Conservation (phyloP, 2,113 vertebrate species). For the Orthonyx spaldingii region DNA sequence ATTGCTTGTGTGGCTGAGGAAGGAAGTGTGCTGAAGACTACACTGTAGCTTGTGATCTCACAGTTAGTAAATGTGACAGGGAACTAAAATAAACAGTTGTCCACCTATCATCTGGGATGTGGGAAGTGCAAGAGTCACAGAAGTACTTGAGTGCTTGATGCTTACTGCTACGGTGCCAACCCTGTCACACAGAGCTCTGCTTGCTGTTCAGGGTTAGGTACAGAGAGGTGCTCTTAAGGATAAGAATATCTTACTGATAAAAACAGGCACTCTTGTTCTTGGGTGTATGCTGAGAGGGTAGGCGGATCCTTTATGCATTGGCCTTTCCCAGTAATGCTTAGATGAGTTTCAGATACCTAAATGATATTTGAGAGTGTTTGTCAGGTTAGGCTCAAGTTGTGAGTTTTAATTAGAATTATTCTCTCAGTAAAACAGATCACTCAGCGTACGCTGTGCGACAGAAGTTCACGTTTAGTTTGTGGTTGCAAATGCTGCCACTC, state of each 20-base stretch:
- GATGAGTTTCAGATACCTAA: background rate
- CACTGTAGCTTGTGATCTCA: background rate
- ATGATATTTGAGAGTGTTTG: background rate
- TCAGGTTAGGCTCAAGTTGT: background rate
- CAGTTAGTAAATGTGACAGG: background rate
- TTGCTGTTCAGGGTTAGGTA: background rate
- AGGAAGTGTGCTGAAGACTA: background rate
- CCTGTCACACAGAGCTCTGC: background rate
- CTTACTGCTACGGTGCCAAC: background rate
- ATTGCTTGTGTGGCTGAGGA: background rate
- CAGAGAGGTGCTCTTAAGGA: background rate
- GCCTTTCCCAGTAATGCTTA: background rate
- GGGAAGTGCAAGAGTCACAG: conserved; percentile 1
- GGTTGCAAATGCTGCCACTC: background rate
- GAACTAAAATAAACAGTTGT: background rate
- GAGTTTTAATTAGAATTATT: background rate
- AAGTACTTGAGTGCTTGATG: background rate
- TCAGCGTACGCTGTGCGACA: background rate
- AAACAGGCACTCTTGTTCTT: background rate
- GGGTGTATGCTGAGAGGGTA: background rate
- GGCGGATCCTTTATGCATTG: background rate
- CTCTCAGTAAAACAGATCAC: background rate
- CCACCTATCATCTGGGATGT: background rate
- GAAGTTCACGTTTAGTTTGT: background rate
- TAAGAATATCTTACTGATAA: background rate